Percentiles rank a stretch among this genome's conserved stretches.
phyloP scores from a whole-genome alignment of 2,888 invertebrate genomes.

The Epirrita christyi region DNA sequence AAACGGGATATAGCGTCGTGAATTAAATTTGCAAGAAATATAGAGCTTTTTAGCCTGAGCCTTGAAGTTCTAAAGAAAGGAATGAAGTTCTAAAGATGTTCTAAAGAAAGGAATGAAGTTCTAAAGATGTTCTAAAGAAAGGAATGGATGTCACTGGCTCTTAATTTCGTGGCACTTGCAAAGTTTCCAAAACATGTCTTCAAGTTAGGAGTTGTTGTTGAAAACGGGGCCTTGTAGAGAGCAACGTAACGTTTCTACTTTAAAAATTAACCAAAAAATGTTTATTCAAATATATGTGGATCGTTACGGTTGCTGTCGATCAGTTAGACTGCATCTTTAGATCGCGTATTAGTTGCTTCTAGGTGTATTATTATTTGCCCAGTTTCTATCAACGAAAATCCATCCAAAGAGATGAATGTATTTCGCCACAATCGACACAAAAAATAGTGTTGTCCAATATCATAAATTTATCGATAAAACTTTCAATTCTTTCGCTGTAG shows the following conservation, averaged over 20 bases:
- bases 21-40: not conserved
- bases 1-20: too few species aligned
- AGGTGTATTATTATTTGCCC: constrained; percentile 24
- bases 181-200: not conserved
- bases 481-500: constrained; percentile 15
- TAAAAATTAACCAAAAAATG: not conserved
- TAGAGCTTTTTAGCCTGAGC: not conserved
- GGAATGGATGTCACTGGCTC: too few species aligned
- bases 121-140: too few species aligned
- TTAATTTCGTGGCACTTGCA: not conserved
- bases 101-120: too few species aligned
- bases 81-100: too few species aligned
- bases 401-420: constrained; percentile 17
- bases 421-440: constrained; percentile 11
- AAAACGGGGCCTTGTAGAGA: constrained; percentile 12
- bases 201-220: constrained; percentile 24
- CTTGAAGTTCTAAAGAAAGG: too few species aligned
- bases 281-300: not conserved
- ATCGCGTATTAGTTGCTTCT: constrained; percentile 11
- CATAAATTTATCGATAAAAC: constrained; percentile 17
- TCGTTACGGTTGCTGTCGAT: constrained; percentile 4
- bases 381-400: constrained; percentile 25
- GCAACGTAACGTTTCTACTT: constrained; percentile 4
- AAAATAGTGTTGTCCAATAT: constrained; percentile 19
- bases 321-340: not conserved